These are phyloP conservation scores for Myotis brandtii DNA, from an alignment of 2,113 vertebrate genomes.

Conservation along the genomic window DNA sequence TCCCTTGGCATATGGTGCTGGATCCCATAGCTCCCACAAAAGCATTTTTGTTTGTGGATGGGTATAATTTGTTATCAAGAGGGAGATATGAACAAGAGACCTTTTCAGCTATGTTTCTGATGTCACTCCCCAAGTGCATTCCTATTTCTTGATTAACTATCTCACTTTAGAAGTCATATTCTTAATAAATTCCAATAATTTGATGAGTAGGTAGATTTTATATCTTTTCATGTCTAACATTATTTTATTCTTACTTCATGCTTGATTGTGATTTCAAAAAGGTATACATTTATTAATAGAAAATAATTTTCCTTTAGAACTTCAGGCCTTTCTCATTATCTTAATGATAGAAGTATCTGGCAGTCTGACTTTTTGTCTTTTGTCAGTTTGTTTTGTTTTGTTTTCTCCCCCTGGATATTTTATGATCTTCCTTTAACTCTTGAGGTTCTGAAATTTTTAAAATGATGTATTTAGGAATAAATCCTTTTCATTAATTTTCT, in stretches of 20 bases:
- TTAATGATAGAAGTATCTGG: background rate
- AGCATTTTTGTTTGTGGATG: background rate
- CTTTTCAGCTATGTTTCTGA: background rate
- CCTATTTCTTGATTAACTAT: background rate
- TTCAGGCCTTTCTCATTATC: background rate
- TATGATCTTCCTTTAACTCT: background rate
- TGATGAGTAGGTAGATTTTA: background rate
- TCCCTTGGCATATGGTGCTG: background rate
- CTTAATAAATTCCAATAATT: background rate
- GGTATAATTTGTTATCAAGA: background rate
- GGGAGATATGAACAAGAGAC: accelerated
- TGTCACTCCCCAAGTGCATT: background rate
- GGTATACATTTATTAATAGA: background rate
- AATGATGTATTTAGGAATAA: background rate
- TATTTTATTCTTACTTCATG: background rate
- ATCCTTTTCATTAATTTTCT: background rate
- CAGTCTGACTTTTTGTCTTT: background rate
- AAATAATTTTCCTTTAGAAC: background rate
- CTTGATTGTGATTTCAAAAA: background rate
- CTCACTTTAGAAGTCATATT: background rate
- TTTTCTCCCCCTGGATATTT: background rate
- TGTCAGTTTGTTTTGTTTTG: background rate
- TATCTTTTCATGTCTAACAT: background rate
- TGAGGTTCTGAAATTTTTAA: background rate
- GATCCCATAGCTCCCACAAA: background rate